Evolutionary conservation across 2,888 invertebrate genomes (phyloP).

Genomic region (Chironomus tentans): DNA sequence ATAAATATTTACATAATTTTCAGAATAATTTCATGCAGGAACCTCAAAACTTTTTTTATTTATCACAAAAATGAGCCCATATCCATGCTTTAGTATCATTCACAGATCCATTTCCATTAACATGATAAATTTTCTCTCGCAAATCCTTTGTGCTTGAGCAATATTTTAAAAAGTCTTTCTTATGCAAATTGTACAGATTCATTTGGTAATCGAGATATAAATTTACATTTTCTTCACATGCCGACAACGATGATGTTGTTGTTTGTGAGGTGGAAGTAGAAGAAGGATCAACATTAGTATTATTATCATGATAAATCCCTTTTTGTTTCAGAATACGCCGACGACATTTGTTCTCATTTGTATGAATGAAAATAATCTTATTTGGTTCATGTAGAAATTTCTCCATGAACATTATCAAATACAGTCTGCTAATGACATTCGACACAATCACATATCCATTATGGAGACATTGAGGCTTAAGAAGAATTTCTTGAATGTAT

Average conservation of each 20-base stretch:
- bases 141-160: not conserved
- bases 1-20: no score
- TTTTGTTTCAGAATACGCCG: conserved; percentile 1
- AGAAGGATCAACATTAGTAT: not conserved
- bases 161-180: conserved; percentile 11
- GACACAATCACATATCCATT: conserved; percentile 6
- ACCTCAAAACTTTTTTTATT: not conserved
- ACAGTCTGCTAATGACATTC: conserved; percentile 8
- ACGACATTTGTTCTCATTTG: not conserved
- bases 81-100: conserved; percentile 7
- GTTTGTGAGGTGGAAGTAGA: not conserved
- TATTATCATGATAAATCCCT: not conserved
- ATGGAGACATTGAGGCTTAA: not conserved
- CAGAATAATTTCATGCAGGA: no score
- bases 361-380: conserved; percentile 14
- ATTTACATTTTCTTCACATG: not conserved
- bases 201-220: conserved; percentile 2
- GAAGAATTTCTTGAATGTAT: not conserved
- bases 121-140: not conserved
- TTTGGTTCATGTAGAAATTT: conserved; percentile 11
- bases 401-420: conserved; percentile 7
- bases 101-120: conserved; percentile 1
- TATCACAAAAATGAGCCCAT: not conserved
- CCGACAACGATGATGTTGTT: not conserved
- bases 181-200: conserved; percentile 19